Evolutionary conservation across 1,140 invertebrate species (phyloP).

Genomic region (Arion vulgaris): DNA sequence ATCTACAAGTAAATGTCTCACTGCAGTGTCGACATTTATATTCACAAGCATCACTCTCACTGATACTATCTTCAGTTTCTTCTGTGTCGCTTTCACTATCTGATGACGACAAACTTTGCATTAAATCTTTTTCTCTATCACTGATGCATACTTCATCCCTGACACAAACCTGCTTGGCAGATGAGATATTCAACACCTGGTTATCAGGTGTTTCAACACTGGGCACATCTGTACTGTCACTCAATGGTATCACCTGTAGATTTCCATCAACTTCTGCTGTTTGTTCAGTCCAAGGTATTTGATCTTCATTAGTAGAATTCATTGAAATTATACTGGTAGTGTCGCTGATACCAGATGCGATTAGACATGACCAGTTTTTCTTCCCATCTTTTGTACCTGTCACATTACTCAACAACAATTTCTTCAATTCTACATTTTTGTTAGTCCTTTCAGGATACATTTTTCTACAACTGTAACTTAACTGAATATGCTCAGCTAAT

Average conservation of each 20-base stretch:
- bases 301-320: background rate
- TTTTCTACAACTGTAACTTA: background rate
- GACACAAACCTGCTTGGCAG: too few relatives aligned
- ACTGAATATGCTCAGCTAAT: background rate
- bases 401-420: background rate
- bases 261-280: background rate
- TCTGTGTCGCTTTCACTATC: background rate
- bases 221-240: too few relatives aligned
- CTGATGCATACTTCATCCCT: background rate
- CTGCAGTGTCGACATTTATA: conserved; percentile 26
- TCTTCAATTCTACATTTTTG: background rate
- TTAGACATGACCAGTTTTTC: background rate
- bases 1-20: background rate
- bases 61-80: background rate
- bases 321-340: background rate
- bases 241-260: too few relatives aligned
- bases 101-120: background rate
- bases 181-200: too few relatives aligned
- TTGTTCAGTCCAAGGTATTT: background rate
- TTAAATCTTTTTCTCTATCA: too few relatives aligned
- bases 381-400: background rate
- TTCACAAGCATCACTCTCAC: background rate
- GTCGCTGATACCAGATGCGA: background rate
- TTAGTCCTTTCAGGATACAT: too few relatives aligned
- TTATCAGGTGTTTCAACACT: too few relatives aligned